These are phyloP conservation scores for Falco peregrinus DNA, from an alignment of 2,797 vertebrate species.

Conservation along the genomic window DNA sequence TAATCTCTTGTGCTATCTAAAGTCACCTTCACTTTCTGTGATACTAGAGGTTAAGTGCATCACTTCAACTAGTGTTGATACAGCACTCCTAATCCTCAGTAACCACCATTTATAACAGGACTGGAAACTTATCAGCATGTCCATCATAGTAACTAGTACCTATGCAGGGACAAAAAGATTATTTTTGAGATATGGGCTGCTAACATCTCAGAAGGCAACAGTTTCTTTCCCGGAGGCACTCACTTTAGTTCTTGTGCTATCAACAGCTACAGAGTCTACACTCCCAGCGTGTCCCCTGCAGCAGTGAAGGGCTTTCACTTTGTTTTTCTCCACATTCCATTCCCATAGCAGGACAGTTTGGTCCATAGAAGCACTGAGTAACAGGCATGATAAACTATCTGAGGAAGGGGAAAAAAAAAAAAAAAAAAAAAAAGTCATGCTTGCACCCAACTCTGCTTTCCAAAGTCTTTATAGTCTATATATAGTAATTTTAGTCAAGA, in stretches of 20 bases:
- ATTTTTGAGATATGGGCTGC: background rate
- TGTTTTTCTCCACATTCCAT: conserved; percentile 93
- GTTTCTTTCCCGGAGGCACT: background rate
- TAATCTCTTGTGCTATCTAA: background rate
- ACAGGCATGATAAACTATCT: conserved; percentile 79
- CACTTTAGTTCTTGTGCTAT: conserved; percentile 89
- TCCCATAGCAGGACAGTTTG: conserved; percentile 95
- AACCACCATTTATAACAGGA: background rate
- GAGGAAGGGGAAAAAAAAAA: conserved; percentile 9
- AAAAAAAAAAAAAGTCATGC: background rate
- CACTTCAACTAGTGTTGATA: background rate
- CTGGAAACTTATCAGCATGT: background rate
- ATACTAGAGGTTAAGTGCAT: background rate
- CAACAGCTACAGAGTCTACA: conserved; percentile 88
- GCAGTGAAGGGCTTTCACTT: conserved; percentile 90
- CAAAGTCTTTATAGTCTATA: background rate
- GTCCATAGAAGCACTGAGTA: conserved; percentile 94
- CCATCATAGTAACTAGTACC: background rate
- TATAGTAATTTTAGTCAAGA: background rate
- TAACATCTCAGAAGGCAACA: background rate
- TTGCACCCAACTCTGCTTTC: background rate
- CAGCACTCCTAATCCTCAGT: background rate
- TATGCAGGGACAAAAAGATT: background rate
- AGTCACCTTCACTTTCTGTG: background rate
- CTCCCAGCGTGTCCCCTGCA: conserved; percentile 94